Evolutionary conservation across 2,888 invertebrate genomes (phyloP).

Genomic region (Drosophila peninsularis): DNA sequence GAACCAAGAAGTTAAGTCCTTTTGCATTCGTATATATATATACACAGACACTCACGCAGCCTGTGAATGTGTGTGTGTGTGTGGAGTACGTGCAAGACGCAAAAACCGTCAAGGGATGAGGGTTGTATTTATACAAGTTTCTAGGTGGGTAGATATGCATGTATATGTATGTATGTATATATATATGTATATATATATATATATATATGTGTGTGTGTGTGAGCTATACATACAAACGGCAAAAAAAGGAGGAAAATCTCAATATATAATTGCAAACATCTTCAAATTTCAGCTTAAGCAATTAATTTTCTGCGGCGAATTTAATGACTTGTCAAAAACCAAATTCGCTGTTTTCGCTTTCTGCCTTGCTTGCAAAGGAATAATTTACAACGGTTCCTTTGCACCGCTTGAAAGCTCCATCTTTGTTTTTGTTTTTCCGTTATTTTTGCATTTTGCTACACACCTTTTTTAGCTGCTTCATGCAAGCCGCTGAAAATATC

Average conservation of each 20-base stretch:
- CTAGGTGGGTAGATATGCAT: conserved; percentile 42
- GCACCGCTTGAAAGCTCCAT: neutral
- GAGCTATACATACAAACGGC: conserved; percentile 54
- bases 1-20: conserved; percentile 79
- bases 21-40: conserved; percentile 58
- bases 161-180: conserved; percentile 22
- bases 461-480: conserved; percentile 77
- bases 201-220: conserved; percentile 29
- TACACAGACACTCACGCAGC: conserved; percentile 20
- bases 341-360: conserved; percentile 2
- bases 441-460: conserved; percentile 44
- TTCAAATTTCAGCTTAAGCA: conserved; percentile 26
- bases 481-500: conserved; percentile 66
- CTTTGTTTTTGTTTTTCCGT: conserved; percentile 6
- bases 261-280: conserved; percentile 40
- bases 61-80: conserved; percentile 12
- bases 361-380: conserved; percentile 22
- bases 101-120: conserved; percentile 76
- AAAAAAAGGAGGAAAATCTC: conserved; percentile 25
- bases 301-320: conserved; percentile 33
- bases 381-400: neutral
- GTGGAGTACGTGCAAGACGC: conserved; percentile 56
- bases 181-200: conserved; percentile 30
- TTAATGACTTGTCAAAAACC: conserved; percentile 15
- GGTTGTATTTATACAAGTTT: conserved; percentile 76